Evolutionary conservation across 2,888 invertebrate species (phyloP).

Genomic region (Leucoma salicis): DNA sequence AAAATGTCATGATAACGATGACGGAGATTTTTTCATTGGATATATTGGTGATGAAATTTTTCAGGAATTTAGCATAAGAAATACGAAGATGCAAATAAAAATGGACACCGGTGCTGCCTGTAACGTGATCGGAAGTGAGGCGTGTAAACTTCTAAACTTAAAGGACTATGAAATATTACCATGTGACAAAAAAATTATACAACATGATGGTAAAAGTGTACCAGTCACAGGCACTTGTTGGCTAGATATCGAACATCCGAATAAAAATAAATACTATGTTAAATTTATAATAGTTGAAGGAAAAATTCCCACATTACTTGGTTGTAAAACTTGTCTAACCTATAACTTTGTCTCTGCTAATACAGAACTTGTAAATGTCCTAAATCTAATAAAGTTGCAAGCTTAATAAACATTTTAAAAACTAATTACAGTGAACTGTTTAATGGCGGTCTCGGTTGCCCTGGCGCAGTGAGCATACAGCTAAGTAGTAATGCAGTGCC

Average conservation of each 20-base stretch:
- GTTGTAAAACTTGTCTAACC: background rate
- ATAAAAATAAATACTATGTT: background rate
- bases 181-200: too few species aligned
- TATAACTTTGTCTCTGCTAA: background rate
- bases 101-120: too few species aligned
- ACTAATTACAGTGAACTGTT: background rate
- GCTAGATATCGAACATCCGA: background rate
- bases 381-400: background rate
- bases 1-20: too few species aligned
- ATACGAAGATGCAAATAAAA: too few species aligned
- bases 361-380: background rate
- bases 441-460: constrained; percentile 1
- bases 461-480: background rate
- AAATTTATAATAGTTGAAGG: background rate
- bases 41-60: too few species aligned
- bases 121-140: too few species aligned
- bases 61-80: too few species aligned
- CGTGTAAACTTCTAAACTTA: too few species aligned
- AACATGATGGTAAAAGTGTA: background rate
- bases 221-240: background rate
- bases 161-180: too few species aligned
- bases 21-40: too few species aligned
- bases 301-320: background rate
- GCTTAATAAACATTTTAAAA: background rate
- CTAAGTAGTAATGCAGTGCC: background rate